Percentiles rank a stretch among this genome's conserved stretches.
Conservation (phyloP, 1,140 invertebrate species). For the Trichomalopsis sarcophagae region DNA sequence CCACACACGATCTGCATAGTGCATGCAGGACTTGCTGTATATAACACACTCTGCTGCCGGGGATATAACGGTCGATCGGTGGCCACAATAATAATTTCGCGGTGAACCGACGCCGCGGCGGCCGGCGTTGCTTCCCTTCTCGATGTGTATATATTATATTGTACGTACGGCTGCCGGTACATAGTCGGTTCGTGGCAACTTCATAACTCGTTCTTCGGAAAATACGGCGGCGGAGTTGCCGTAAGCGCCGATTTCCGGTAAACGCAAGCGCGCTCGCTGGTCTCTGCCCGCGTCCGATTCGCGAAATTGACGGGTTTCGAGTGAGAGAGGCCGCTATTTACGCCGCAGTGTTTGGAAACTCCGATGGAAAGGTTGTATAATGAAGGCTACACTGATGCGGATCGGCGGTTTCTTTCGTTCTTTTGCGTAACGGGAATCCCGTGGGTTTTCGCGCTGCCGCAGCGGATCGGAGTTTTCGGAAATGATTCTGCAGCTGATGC, state of each 20-base stretch:
- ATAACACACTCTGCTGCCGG: neutral
- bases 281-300: neutral
- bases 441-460: too few relatives aligned
- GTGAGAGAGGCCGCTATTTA: neutral
- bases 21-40: neutral
- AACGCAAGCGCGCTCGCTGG: neutral
- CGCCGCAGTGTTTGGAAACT: neutral
- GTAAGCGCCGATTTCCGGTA: slow-evolving; percentile 13
- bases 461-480: too few relatives aligned
- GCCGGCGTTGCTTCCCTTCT: neutral
- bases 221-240: neutral
- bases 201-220: slow-evolving; percentile 5
- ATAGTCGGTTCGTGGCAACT: neutral
- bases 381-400: too few relatives aligned
- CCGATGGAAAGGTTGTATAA: too few relatives aligned
- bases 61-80: slow-evolving; percentile 2
- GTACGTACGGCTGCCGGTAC: neutral
- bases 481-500: too few relatives aligned
- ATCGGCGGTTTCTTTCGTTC: neutral
- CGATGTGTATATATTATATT: neutral
- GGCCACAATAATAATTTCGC: slow-evolving; percentile 29
- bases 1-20: too few relatives aligned
- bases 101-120: neutral
- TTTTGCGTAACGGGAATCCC: neutral
- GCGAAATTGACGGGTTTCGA: neutral